Base-by-base conservation (phyloP, 2,797 vertebrate genomes). In the Oreochromis mossambicus region DNA sequence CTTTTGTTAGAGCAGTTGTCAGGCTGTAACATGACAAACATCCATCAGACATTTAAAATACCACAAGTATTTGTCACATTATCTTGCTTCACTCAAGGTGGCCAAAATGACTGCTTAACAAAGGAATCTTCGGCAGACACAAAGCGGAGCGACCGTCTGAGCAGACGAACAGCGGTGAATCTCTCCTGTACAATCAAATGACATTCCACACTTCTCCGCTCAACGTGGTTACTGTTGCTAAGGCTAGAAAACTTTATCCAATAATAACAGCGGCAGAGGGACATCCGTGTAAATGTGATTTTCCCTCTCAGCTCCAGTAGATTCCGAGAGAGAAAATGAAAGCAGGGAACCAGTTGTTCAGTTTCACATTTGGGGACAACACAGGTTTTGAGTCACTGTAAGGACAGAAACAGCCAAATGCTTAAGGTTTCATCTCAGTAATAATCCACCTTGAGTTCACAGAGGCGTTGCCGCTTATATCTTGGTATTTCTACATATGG, bases 201-300 rank as follows among this genome's bases (percentile, higher is more conserved):
- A 15, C 83, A 88, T 89, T 84, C 91, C 85, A 73, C 77, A 79
- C 68, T 90, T 78, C 81, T 84, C 15, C 3, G 3, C 66, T 84
- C 55, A 79, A 4, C 87, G 54, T 91, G 87, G 91, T 91, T 93
- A 91, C 90, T 80, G 92, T 92, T 93, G 93, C 92, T 93, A 91
- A 75, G 82, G 87, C 82, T 84, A 86, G 77, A 83, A 90, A 92
- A 93, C 87, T 87, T 92, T 83, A 83, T 81, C 80, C 82, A 38
- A 70, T 76, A 26, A 34, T n/a, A 78, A 48, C 77, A 51, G 51
- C 9, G 4, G 68, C 41, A 73, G 41, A 73, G 68, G 9, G 24
- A 70, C 8, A 5, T 70, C 38, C 8, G 4, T 4, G 50, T 68
- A 36, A 36, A 12, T 58, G 24, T 32, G 77, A 70, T 70, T 77